Conservation (phyloP, 2,888 invertebrate species). For the Protodeltote pygarga region DNA sequence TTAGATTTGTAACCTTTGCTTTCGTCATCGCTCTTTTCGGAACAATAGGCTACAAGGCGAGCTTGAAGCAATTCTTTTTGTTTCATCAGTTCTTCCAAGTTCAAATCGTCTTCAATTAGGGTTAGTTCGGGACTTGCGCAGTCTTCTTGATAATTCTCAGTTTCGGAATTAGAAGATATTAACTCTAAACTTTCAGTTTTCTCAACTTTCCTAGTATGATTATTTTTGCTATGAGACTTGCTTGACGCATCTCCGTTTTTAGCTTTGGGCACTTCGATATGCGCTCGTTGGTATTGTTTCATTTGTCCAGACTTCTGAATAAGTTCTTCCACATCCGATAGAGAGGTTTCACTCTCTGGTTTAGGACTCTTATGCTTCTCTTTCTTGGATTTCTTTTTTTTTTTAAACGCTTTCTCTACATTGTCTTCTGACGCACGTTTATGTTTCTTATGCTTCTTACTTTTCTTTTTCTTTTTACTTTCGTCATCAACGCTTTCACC, state of each 20-base stretch:
- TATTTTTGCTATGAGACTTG: slow-evolving; percentile 48
- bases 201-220: slow-evolving; percentile 38
- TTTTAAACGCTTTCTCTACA: slow-evolving; percentile 84
- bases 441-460: slow-evolving; percentile 89
- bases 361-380: slow-evolving; percentile 83
- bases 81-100: slow-evolving; percentile 95
- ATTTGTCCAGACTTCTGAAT: slow-evolving; percentile 70
- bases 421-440: slow-evolving; percentile 87
- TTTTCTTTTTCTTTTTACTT: slow-evolving; percentile 82
- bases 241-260: slow-evolving; percentile 65
- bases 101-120: slow-evolving; percentile 94
- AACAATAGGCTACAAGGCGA: slow-evolving; percentile 91
- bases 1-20: slow-evolving; percentile 61
- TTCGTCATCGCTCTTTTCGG: slow-evolving; percentile 88
- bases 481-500: slow-evolving; percentile 66
- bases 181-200: slow-evolving; percentile 84
- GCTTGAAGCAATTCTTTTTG: slow-evolving; percentile 95
- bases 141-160: slow-evolving; percentile 88
- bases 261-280: slow-evolving; percentile 40
- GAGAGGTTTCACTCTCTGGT: slow-evolving; percentile 75
- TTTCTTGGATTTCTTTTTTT: slow-evolving; percentile 85
- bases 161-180: slow-evolving; percentile 90
- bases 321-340: slow-evolving; percentile 75
- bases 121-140: slow-evolving; percentile 91
- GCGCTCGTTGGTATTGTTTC: slow-evolving; percentile 39